Evolutionary conservation across 2,888 invertebrate genomes (phyloP), one percentile per base, ranked within the genome.

Genomic region (Horisme vitalbata): DNA sequence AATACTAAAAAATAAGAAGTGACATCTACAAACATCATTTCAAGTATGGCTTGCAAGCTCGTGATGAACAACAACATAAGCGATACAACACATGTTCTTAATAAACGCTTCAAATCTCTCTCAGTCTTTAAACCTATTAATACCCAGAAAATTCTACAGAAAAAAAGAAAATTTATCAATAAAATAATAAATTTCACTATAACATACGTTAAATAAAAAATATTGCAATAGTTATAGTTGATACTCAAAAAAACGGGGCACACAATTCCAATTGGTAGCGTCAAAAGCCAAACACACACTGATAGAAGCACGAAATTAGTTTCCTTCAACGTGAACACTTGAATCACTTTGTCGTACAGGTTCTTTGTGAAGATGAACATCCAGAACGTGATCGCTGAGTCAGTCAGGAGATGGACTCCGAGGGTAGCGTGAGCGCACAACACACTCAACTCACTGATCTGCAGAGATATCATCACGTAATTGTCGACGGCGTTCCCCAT

Each of bases 301-400:
- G 70, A 71, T 0, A 67, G 33, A 0, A 61, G 0, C 0, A 55
- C 6, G 2, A 82, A 58, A 23, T 65, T 70, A 7, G 54, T 52
- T 11, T 64, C 63, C n/a, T 60, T 55, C 3, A 64, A 45, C 1
- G 59, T 51, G 26, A 80, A 80, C 31, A 82, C 83, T n/a, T 73
- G 39, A 3, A 82, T 71, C 3, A 83, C 65, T 63, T 83, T 85
- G 11, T 80, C 71, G 54, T 82, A 83, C 7, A 86, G 47, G 37
- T 82, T 76, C 50, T 77, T 81, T 0, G 82, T 75, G 46, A 79
- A 85, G 0, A 82, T 38, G 30, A 79, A 79, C 81, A 82, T 85
- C 68, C 81, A 77, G 9, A 63, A 57, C 0, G 82, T 53, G 0
- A 83, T 36, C 0, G 69, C 73, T 0, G 69, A 61, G 36, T 86